Conservation (phyloP, 2,888 invertebrate species). For the Cheilosia scutellata region DNA sequence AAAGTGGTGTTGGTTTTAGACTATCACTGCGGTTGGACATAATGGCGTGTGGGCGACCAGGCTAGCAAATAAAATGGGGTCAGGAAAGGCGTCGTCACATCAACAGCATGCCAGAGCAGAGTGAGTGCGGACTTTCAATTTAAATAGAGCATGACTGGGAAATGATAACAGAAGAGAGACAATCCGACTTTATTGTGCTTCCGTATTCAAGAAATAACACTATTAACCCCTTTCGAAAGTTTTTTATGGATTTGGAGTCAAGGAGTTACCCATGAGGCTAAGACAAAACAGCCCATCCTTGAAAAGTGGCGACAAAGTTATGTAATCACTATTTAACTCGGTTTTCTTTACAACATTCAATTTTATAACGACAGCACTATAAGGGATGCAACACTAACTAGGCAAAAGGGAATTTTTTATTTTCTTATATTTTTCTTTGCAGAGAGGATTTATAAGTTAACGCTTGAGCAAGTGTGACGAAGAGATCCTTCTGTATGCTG, state of each 20-base stretch:
- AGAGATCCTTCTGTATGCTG: conserved; percentile 31
- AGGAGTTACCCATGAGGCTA: background rate
- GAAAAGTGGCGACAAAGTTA: conserved; percentile 43
- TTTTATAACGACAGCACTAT: conserved; percentile 4
- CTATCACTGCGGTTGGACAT: conserved; percentile 53
- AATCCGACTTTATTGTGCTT: conserved; percentile 26
- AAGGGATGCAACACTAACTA: conserved; percentile 22
- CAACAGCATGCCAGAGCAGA: conserved; percentile 19
- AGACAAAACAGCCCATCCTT: background rate
- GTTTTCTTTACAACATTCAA: conserved; percentile 30
- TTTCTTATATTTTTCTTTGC: conserved; percentile 2
- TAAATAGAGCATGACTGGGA: conserved; percentile 18
- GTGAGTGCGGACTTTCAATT: conserved; percentile 13
- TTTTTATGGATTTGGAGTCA: conserved; percentile 10
- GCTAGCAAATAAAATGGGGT: conserved; percentile 44
- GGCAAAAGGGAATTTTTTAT: conserved; percentile 26
- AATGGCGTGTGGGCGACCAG: conserved; percentile 18
- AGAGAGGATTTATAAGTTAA: conserved; percentile 60
- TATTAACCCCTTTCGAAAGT: conserved; percentile 11
- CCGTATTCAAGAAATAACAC: conserved; percentile 30
- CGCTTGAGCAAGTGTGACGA: conserved; percentile 65
- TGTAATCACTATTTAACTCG: conserved; percentile 54
- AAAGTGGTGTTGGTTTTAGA: conserved; percentile 15
- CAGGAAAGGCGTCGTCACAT: conserved; percentile 58
- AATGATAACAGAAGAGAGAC: conserved; percentile 25